Conservation (phyloP, 1,140 invertebrate species). For the Leptopilina clavipes region DNA sequence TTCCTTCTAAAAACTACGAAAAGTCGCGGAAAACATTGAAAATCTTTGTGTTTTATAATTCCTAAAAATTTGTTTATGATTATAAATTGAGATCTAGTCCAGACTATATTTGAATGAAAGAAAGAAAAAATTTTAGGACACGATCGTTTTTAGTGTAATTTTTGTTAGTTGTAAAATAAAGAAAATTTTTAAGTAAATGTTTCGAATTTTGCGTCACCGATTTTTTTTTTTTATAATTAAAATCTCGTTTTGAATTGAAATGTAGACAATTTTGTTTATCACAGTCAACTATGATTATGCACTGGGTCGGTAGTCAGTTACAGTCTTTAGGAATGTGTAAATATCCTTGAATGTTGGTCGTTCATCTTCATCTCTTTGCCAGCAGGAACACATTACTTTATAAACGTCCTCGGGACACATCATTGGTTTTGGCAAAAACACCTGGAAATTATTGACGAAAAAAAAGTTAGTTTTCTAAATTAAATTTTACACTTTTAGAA, state of each 20-base stretch:
- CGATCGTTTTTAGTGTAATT: too few relatives aligned
- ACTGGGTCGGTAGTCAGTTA: slow-evolving; percentile 74
- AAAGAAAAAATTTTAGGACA: too few relatives aligned
- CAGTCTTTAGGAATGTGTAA: slow-evolving; percentile 82
- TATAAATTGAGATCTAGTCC: too few relatives aligned
- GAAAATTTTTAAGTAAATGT: background rate
- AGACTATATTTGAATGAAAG: background rate
- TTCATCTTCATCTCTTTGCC: slow-evolving; percentile 80
- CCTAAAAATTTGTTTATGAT: background rate
- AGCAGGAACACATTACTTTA: slow-evolving; percentile 87
- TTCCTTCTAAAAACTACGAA: background rate
- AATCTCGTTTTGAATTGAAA: background rate
- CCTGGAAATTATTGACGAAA: slow-evolving; percentile 69
- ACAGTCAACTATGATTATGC: slow-evolving; percentile 69
- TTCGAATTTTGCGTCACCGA: background rate
- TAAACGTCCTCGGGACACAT: slow-evolving; percentile 86
- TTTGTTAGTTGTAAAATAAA: too few relatives aligned
- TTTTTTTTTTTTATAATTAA: background rate
- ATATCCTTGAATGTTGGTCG: slow-evolving; percentile 87
- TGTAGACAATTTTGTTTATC: slow-evolving; percentile 58
- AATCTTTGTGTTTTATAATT: too few relatives aligned
- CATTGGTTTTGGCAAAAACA: slow-evolving; percentile 80
- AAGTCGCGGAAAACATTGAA: background rate
- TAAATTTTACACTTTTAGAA: background rate
- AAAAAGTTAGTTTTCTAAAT: slow-evolving; percentile 33